phyloP scores from a whole-genome alignment of 1,140 invertebrate species.

The Maniola jurtina region DNA sequence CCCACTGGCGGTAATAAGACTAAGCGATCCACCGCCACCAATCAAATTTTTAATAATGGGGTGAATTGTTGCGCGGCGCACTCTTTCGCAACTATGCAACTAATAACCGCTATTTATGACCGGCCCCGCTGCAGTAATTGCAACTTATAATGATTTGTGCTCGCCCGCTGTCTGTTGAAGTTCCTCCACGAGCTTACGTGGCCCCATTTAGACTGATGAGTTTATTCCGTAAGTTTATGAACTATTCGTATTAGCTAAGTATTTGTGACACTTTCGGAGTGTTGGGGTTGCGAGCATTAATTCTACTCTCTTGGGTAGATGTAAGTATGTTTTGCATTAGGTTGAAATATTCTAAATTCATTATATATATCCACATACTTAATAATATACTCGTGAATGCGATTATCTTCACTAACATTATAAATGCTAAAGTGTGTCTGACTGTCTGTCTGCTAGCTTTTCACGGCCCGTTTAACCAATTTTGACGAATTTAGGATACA shows the following conservation, averaged over 20 bases:
- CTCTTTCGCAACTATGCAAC: conserved; percentile 66
- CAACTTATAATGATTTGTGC: conserved; percentile 69
- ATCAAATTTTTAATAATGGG: conserved; percentile 32
- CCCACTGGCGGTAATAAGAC: neutral
- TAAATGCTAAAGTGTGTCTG: too few relatives aligned
- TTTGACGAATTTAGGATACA: too few relatives aligned
- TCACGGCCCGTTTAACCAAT: too few relatives aligned
- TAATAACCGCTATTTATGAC: conserved; percentile 67
- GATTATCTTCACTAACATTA: too few relatives aligned
- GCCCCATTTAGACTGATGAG: conserved; percentile 35
- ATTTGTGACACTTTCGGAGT: conserved; percentile 26
- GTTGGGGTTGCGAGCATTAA: conserved; percentile 20
- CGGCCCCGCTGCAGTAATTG: conserved; percentile 55
- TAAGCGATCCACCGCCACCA: conserved; percentile 23
- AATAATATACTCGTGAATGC: too few relatives aligned
- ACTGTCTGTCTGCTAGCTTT: too few relatives aligned
- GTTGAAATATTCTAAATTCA: too few relatives aligned
- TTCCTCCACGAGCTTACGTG: conserved; percentile 38
- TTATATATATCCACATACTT: too few relatives aligned
- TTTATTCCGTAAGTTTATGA: conserved; percentile 36
- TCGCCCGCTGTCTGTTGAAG: conserved; percentile 41
- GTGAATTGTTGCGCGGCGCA: conserved; percentile 38
- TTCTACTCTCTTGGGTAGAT: neutral
- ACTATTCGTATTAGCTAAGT: conserved; percentile 35
- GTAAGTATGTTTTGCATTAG: neutral